These are phyloP conservation scores for Olivierus martensii DNA, from an alignment of 1,140 invertebrate species.

Conservation along the genomic window DNA sequence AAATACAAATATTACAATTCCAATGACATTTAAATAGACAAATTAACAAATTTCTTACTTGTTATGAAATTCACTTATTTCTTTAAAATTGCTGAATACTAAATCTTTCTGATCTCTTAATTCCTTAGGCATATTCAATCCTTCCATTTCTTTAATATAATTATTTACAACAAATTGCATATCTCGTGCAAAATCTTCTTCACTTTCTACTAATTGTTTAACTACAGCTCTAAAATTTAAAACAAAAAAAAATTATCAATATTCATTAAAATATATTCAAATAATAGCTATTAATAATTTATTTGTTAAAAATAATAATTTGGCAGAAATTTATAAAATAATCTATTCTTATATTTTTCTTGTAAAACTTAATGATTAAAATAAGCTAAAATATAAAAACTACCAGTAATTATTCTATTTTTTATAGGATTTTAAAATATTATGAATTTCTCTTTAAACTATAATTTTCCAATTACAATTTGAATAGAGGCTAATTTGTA, in stretches of 20 bases:
- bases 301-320: constrained; percentile 25
- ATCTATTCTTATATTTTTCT: no score
- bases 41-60: no score
- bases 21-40: no score
- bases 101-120: constrained; percentile 70
- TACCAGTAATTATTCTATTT: no score
- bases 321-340: background rate
- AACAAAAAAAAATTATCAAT: background rate
- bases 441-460: no score
- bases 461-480: no score
- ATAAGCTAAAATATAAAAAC: no score
- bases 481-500: no score
- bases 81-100: constrained; percentile 78
- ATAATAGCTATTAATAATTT: constrained; percentile 3
- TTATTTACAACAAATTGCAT: constrained; percentile 69
- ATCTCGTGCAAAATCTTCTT: constrained; percentile 88
- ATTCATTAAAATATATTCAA: background rate
- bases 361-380: no score
- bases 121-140: constrained; percentile 49
- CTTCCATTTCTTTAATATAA: constrained; percentile 65
- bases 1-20: no score
- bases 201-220: constrained; percentile 84
- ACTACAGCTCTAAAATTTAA: constrained; percentile 70
- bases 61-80: constrained; percentile 90
- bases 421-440: no score